Evolutionary conservation across 2,797 vertebrate genomes (phyloP).

Genomic region (Oceanodroma leucorhoa): DNA sequence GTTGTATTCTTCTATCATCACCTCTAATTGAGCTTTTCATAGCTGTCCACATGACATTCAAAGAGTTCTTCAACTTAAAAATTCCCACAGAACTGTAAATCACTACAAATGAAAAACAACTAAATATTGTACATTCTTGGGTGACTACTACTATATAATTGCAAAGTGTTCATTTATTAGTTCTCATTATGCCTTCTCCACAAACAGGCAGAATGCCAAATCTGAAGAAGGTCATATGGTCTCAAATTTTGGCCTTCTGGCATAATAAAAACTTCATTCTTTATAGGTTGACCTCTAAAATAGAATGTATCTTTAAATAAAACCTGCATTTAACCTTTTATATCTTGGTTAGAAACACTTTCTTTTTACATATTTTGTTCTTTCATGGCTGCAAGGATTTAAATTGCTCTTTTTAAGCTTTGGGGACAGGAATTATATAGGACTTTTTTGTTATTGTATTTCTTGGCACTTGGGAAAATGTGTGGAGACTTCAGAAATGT

Average conservation of each 20-base stretch:
- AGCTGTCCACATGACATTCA: neutral
- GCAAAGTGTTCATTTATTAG: neutral
- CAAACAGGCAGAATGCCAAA: neutral
- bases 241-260: neutral
- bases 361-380: neutral
- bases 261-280: neutral
- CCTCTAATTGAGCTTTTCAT: neutral
- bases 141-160: neutral
- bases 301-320: neutral
- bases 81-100: neutral
- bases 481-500: conserved; percentile 4
- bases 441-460: conserved; percentile 15
- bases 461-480: neutral
- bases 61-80: neutral
- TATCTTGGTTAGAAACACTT: neutral
- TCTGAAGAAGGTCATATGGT: neutral
- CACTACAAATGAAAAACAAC: neutral
- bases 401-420: neutral
- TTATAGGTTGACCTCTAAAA: neutral
- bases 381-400: neutral
- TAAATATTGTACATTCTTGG: neutral
- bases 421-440: neutral
- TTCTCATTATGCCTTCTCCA: neutral
- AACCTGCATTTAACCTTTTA: neutral
- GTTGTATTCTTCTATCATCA: neutral